These are phyloP conservation scores for Pocillopora grandis DNA, from an alignment of 92 coral and sea anemone species.

Conservation along the genomic window DNA sequence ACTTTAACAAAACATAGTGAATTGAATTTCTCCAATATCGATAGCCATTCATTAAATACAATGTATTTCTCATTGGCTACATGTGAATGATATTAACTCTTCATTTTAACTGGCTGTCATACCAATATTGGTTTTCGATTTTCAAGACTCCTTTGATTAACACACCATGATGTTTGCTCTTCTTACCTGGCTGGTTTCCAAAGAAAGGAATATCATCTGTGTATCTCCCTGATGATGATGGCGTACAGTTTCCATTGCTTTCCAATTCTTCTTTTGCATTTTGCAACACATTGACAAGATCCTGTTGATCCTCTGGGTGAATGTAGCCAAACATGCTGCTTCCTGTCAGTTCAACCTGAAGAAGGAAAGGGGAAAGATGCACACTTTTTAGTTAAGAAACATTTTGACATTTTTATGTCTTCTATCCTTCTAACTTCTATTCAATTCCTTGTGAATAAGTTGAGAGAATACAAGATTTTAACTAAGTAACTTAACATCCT, in stretches of 20 bases:
- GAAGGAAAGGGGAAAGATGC: not conserved
- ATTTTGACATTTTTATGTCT: not conserved
- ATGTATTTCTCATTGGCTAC: no score
- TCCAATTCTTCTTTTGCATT: conserved; percentile 26
- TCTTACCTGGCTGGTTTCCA: conserved; percentile 47
- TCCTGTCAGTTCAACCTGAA: conserved; percentile 83
- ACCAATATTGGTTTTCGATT: not conserved
- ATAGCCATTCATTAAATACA: no score
- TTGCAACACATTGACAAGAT: conserved; percentile 31
- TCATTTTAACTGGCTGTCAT: no score
- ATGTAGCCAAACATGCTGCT: conserved; percentile 69
- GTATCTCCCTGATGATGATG: not conserved
- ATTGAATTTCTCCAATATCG: no score
- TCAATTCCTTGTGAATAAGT: no score
- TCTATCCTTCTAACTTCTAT: no score
- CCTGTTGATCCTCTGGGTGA: conserved; percentile 77
- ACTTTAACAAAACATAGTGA: no score
- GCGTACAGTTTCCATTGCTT: not conserved
- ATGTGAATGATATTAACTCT: no score
- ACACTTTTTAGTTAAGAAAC: not conserved
- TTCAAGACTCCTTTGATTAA: not conserved
- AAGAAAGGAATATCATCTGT: conserved; percentile 63
- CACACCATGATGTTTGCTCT: not conserved
- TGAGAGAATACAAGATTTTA: no score
- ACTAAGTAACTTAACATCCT: no score